Conservation (phyloP, 2,113 vertebrate species). For the Columba livia region DNA sequence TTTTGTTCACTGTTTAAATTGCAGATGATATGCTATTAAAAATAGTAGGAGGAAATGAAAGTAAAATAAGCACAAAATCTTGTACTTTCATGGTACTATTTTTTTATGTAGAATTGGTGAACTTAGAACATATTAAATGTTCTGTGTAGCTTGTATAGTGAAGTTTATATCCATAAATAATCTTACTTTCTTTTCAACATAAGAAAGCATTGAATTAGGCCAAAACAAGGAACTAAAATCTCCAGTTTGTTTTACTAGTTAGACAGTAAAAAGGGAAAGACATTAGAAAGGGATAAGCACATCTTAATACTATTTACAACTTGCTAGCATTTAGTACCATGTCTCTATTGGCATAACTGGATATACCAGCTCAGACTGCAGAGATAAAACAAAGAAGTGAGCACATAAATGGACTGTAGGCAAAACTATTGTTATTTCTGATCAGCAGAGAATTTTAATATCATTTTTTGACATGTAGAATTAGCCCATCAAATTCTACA, state of each 20-base stretch:
- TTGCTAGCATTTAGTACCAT: background rate
- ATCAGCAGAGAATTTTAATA: background rate
- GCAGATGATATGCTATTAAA: background rate
- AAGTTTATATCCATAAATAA: background rate
- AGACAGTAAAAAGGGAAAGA: background rate
- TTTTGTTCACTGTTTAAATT: background rate
- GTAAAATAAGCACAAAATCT: background rate
- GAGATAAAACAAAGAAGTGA: background rate
- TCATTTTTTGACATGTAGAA: background rate
- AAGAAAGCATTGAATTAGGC: background rate
- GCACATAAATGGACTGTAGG: background rate
- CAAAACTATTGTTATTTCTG: background rate
- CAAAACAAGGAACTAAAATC: background rate
- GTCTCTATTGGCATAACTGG: background rate
- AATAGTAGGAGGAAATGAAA: background rate
- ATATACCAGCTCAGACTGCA: background rate
- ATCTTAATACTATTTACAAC: background rate
- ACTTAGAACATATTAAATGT: background rate
- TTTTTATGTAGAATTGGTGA: background rate
- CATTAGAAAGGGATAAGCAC: background rate
- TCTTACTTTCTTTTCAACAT: background rate
- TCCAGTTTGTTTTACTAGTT: background rate
- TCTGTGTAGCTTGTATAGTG: background rate
- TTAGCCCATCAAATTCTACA: conserved; percentile 27
- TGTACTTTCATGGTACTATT: background rate